Percentiles rank a stretch among this genome's conserved stretches.
phyloP scores from a whole-genome alignment of 2,888 invertebrate species.

The Caenorhabditis doughertyi region DNA sequence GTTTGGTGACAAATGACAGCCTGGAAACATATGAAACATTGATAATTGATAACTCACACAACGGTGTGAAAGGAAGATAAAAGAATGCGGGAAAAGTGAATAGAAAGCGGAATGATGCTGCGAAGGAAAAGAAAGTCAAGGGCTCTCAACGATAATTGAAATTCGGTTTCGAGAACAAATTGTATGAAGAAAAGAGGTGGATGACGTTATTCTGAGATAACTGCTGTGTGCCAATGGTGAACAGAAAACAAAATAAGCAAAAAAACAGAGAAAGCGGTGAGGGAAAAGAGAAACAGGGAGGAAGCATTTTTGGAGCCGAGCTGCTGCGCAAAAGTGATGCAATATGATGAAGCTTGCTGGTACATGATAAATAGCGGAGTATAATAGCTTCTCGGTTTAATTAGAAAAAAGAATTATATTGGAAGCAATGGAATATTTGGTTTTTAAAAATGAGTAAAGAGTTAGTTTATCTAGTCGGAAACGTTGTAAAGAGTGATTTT shows the following conservation, averaged over 20 bases:
- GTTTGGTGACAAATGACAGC: constrained; percentile 1
- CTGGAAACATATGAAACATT: constrained; percentile 30
- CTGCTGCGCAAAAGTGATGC: constrained; percentile 47
- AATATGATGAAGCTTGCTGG: constrained; percentile 55
- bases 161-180: constrained; percentile 8
- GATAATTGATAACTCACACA: background rate
- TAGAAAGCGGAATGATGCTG: background rate
- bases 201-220: constrained; percentile 41
- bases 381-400: constrained; percentile 13
- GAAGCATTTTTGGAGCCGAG: constrained; percentile 9
- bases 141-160: constrained; percentile 54
- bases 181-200: background rate
- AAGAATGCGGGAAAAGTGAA: constrained; percentile 23
- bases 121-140: constrained; percentile 31
- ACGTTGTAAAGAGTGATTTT: no score
- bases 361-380: background rate
- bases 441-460: no score
- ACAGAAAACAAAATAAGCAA: constrained; percentile 29
- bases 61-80: no score
- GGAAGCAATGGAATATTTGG: background rate
- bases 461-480: no score
- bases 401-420: background rate
- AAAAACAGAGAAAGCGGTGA: constrained; percentile 25
- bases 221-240: constrained; percentile 4
- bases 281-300: constrained; percentile 5